Percentiles rank a stretch among this genome's conserved stretches.
Evolutionary conservation across 2,797 vertebrate species (phyloP).

Genomic region (Sebastes oblongus): DNA sequence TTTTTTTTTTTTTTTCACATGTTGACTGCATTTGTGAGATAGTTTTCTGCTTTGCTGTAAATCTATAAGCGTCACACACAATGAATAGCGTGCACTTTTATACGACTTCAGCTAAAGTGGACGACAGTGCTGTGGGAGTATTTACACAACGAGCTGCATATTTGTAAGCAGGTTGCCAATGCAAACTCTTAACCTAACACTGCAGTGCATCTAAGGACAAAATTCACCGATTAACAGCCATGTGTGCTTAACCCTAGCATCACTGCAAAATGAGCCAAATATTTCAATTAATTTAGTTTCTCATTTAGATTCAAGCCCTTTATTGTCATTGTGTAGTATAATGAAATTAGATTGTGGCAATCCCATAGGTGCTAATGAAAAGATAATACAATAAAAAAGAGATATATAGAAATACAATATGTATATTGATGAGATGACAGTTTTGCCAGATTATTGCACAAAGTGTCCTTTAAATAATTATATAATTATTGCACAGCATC

Average conservation of each 20-base stretch:
- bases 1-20: not conserved
- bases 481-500: too few relatives aligned
- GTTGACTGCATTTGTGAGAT: not conserved
- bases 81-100: slow-evolving; percentile 10
- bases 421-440: too few relatives aligned
- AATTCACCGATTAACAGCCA: not conserved
- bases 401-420: too few relatives aligned
- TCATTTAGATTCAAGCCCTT: not conserved
- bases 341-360: too few relatives aligned
- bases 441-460: too few relatives aligned
- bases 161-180: slow-evolving; percentile 15
- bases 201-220: slow-evolving; percentile 68
- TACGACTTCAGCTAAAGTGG: not conserved
- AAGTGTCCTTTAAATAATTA: too few relatives aligned
- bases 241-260: not conserved
- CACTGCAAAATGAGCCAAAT: not conserved
- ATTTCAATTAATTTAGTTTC: not conserved
- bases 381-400: too few relatives aligned
- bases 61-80: not conserved
- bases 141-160: slow-evolving; percentile 39
- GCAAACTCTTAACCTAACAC: not conserved
- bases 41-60: slow-evolving; percentile 14
- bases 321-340: too few relatives aligned
- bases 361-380: too few relatives aligned
- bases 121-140: not conserved